Evolutionary conservation across 1,140 invertebrate species (phyloP).

Genomic region (Paracyclopina nana): DNA sequence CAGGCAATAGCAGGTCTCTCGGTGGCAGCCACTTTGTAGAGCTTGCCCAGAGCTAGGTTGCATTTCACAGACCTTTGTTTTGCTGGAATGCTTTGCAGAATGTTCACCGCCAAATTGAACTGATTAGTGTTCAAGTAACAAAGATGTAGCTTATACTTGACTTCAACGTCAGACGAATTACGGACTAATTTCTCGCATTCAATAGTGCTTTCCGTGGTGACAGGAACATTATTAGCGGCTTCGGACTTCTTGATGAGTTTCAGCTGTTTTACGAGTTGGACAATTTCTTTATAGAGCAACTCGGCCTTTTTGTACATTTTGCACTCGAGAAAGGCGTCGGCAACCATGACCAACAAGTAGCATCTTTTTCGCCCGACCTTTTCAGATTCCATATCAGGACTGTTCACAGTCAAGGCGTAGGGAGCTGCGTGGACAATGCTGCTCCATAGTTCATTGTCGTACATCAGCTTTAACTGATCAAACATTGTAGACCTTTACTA

Average conservation of each 20-base stretch:
- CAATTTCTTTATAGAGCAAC: not conserved
- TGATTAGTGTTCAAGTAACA: constrained; percentile 45
- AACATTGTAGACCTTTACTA: no score
- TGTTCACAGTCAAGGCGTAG: not conserved
- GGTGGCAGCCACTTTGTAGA: constrained; percentile 47
- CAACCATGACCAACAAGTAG: constrained; percentile 15
- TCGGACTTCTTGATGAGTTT: not conserved
- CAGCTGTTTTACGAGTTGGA: not conserved
- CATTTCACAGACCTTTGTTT: constrained; percentile 44
- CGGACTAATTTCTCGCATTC: not conserved
- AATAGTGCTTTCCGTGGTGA: not conserved
- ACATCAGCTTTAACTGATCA: constrained; percentile 18
- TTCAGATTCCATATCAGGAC: not conserved
- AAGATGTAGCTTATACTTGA: constrained; percentile 51
- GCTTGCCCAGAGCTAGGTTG: constrained; percentile 46
- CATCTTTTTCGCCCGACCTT: not conserved
- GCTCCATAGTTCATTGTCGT: constrained; percentile 8
- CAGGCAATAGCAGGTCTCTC: constrained; percentile 42
- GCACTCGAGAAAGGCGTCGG: constrained; percentile 10
- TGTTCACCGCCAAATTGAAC: constrained; percentile 36
- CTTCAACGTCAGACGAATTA: constrained; percentile 24
- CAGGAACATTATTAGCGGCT: not conserved
- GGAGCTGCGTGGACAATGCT: constrained; percentile 17
- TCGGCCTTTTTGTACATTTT: not conserved
- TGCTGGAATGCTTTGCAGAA: constrained; percentile 44